Base-by-base conservation (phyloP, 2,113 vertebrate species). In the Hippocampus mohnikei region DNA sequence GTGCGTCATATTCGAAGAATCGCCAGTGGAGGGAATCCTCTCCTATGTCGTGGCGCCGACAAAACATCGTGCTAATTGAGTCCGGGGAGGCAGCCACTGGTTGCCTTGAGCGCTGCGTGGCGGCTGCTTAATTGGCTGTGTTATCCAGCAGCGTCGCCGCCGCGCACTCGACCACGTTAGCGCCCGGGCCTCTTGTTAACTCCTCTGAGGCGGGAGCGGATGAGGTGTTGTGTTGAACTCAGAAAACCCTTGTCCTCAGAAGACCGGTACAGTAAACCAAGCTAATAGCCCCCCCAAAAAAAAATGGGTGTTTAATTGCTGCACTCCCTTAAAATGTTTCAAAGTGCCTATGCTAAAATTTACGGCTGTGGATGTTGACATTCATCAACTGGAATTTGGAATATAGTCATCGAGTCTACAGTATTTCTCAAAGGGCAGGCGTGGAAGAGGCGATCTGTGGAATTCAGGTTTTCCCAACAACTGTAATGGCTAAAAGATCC, bases 101-200 rank as follows among this genome's bases (percentile, higher is more conserved):
- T 91, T 91, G 86, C 91, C 85, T 88, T 85, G 85, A 85, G 86
- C 70, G 74, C 78, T 67, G 79, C 78, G 83, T 87, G 90, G 80
- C 84, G 77, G 81, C 75, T 87, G 76, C 75, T 79, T 90, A 89
- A 90, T 89, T 81, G 86, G 84, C 70, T 85, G 85, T 89, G 81
- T 86, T 90, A 85, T 87, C 86, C 85, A 82, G 76, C 86, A 79
- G 79, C 46, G 29, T 74, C 23, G 74, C 76, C 76, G 69, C 62
- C 53, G 65, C 71, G 63, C 59, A 77, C 76, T 70, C 72, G 63
- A 66, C 70, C 62, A 52, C 61, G 52, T 81, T 80, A 62, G 70
- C 41, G 69, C 70, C 15, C 58, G 25, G 58, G 62, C 71, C 66
- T 75, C 67, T 84, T 81, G 66, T 70, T 67, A 82, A 27, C 73